Evolutionary conservation across 2,797 vertebrate species (phyloP).

Genomic region (Lepilemur ruficaudatus): DNA sequence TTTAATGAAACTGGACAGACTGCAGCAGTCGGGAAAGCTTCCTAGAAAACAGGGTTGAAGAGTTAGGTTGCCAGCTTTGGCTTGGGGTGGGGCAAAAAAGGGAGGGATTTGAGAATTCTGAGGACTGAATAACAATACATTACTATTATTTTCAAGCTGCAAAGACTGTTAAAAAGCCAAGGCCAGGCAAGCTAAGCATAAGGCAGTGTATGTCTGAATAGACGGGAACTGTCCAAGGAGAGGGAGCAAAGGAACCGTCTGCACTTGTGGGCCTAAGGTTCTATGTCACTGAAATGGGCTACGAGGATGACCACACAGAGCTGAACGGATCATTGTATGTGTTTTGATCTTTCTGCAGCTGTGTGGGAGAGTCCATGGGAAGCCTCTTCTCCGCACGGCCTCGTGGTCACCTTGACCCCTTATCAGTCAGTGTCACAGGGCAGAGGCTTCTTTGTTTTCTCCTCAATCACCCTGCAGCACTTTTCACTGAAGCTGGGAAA

Average conservation of each 20-base stretch:
- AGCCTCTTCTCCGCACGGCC: background rate
- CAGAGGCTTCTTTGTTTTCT: background rate
- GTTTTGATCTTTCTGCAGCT: background rate
- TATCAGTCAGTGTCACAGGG: background rate
- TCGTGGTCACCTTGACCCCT: background rate
- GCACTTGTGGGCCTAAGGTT: background rate
- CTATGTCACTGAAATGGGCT: background rate
- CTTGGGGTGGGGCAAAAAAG: background rate
- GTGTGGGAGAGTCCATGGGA: background rate
- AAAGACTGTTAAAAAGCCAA: background rate
- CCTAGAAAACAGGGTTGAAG: background rate
- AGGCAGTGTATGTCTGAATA: background rate
- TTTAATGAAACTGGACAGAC: background rate
- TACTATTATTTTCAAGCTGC: background rate
- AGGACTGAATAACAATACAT: background rate
- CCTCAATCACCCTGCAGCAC: too few species aligned
- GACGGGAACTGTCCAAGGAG: background rate
- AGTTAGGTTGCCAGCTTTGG: too few species aligned
- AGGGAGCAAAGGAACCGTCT: background rate
- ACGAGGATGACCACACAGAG: background rate
- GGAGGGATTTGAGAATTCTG: background rate
- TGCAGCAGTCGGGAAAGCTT: background rate
- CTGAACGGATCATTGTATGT: rapidly evolving
- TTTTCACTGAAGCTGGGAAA: background rate
- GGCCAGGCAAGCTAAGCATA: background rate